Evolutionary conservation across 2,888 invertebrate species (phyloP).

Genomic region (Tenthredo notha): DNA sequence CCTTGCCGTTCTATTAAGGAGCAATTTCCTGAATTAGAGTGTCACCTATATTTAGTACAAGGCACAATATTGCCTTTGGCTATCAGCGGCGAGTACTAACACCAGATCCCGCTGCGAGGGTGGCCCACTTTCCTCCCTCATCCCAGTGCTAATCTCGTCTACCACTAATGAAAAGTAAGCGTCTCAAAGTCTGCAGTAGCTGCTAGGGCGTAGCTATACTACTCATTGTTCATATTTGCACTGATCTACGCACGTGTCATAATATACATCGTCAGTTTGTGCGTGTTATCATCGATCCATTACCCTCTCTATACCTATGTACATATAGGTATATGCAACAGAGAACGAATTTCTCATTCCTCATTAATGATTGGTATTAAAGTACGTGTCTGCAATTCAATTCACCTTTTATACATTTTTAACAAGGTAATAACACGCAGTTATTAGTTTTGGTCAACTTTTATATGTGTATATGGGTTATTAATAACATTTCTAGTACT

Average conservation of each 20-base stretch:
- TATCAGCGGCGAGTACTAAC: slow-evolving; percentile 31
- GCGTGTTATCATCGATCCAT: slow-evolving; percentile 15
- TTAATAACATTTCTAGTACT: neutral
- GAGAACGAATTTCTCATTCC: neutral
- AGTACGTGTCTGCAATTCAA: neutral
- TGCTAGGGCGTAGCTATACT: neutral
- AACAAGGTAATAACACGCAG: neutral
- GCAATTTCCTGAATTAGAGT: slow-evolving; percentile 58
- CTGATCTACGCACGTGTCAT: slow-evolving; percentile 27
- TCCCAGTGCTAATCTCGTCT: slow-evolving; percentile 9
- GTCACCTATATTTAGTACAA: slow-evolving; percentile 44
- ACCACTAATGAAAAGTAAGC: slow-evolving; percentile 41
- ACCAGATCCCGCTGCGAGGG: neutral
- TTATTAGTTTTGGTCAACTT: neutral
- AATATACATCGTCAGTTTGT: neutral
- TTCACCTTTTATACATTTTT: neutral
- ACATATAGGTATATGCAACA: too few relatives aligned
- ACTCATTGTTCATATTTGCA: neutral
- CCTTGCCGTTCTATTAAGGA: slow-evolving; percentile 54
- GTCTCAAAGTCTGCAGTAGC: slow-evolving; percentile 15
- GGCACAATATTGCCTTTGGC: slow-evolving; percentile 55
- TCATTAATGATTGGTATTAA: neutral
- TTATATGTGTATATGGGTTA: neutral
- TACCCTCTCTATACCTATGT: too few relatives aligned
- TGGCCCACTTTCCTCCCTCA: neutral